Conservation (phyloP, 1,140 invertebrate genomes). For the Drosophila virilis region DNA sequence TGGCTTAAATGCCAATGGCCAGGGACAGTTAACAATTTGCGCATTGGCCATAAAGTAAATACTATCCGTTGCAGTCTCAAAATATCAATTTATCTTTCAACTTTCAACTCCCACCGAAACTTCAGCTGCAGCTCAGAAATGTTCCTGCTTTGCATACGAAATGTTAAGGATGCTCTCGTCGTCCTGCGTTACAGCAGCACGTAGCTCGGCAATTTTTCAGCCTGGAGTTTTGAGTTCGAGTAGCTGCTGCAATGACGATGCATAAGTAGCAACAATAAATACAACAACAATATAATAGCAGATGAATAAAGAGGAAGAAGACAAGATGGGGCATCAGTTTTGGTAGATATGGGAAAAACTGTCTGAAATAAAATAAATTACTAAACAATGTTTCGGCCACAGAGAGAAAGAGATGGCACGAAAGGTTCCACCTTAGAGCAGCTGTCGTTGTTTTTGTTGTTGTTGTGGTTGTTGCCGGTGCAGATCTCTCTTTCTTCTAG, state of each 20-base stretch:
- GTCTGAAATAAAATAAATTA: constrained; percentile 81
- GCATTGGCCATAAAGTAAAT: constrained; percentile 60
- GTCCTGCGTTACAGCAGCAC: constrained; percentile 41
- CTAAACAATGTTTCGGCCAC: constrained; percentile 70
- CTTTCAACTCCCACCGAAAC: constrained; percentile 43
- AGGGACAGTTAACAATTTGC: constrained; percentile 68
- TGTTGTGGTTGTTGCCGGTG: too few species aligned
- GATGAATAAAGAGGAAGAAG: constrained; percentile 7
- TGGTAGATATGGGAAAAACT: constrained; percentile 59
- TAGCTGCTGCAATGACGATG: constrained; percentile 70
- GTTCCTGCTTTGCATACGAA: constrained; percentile 76
- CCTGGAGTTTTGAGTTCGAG: constrained; percentile 27
- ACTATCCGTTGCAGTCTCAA: constrained; percentile 44
- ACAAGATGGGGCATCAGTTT: constrained; percentile 29
- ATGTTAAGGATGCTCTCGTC: constrained; percentile 18
- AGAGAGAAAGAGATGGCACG: constrained; percentile 1
- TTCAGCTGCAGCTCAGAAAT: constrained; percentile 44
- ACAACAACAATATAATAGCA: constrained; percentile 35
- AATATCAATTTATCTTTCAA: constrained; percentile 75
- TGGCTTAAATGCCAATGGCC: constrained; percentile 55
- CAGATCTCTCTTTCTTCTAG: not conserved
- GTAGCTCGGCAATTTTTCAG: constrained; percentile 75
- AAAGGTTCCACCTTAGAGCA: constrained; percentile 50
- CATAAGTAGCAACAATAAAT: constrained; percentile 73
- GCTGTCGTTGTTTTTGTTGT: constrained; percentile 41